Conservation (phyloP, 2,888 invertebrate genomes). For the Urechis unicinctus region DNA sequence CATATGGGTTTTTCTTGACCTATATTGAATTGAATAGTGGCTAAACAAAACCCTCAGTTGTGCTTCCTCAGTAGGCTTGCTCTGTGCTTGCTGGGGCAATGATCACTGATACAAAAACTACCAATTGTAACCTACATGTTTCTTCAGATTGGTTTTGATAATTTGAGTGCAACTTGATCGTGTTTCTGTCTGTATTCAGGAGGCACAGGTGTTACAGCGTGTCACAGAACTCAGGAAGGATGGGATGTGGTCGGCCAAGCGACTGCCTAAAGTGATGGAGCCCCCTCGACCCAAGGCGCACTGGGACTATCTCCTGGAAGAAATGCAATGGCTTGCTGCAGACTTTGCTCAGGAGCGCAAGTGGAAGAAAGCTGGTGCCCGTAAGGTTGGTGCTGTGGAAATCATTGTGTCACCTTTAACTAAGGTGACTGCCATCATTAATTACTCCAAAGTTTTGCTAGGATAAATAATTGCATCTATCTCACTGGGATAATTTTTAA, state of each 20-base stretch:
- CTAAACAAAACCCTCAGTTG: no score
- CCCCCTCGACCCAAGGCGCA: constrained; percentile 86
- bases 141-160: no score
- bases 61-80: no score
- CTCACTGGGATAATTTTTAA: no score
- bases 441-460: no score
- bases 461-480: no score
- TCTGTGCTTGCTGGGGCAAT: background rate
- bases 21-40: no score
- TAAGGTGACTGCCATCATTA: no score
- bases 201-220: constrained; percentile 88
- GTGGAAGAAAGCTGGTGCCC: constrained; percentile 91
- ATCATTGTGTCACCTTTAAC: background rate
- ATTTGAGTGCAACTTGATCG: no score
- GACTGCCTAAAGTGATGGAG: constrained; percentile 69
- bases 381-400: constrained; percentile 15
- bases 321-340: constrained; percentile 96
- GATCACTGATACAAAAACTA: background rate
- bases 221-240: constrained; percentile 86
- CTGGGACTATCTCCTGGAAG: constrained; percentile 97
- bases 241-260: constrained; percentile 88
- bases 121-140: no score
- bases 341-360: constrained; percentile 97
- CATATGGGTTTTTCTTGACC: no score
- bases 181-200: constrained; percentile 56